Evolutionary conservation across 2,888 invertebrate species (phyloP).

Genomic region (Herminia tarsipennalis): DNA sequence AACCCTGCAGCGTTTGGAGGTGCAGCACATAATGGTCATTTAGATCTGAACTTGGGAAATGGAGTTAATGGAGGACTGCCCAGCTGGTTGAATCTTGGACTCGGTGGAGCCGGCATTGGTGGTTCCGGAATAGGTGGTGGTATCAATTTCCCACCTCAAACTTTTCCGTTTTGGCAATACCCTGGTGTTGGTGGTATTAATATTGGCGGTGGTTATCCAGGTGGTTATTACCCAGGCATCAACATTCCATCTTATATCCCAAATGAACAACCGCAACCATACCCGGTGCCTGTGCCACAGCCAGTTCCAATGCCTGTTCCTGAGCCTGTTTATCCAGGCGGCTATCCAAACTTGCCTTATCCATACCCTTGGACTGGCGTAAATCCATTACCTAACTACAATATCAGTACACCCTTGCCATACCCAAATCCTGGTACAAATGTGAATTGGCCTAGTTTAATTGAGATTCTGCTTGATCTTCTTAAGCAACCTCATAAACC

Average conservation of each 20-base stretch:
- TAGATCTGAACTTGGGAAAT: not conserved
- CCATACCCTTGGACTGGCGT: not conserved
- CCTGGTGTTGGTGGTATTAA: too few species aligned
- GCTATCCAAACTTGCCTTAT: not conserved
- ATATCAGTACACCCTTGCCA: too few species aligned
- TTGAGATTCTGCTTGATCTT: too few species aligned
- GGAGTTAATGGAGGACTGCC: not conserved
- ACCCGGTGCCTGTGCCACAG: not conserved
- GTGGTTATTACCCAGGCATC: too few species aligned
- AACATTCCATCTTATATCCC: not conserved
- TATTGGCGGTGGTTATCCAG: too few species aligned
- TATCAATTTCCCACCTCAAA: not conserved
- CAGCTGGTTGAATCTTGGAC: not conserved
- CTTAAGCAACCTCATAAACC: too few species aligned
- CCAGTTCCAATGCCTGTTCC: not conserved
- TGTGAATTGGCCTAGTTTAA: not conserved
- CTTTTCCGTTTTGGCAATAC: too few species aligned
- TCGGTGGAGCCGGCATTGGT: not conserved
- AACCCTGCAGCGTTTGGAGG: slow-evolving; percentile 12
- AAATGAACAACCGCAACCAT: not conserved
- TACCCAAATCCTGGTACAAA: not conserved
- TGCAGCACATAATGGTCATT: not conserved
- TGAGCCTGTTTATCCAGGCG: not conserved
- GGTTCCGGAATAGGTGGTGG: too few species aligned
- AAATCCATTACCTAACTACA: too few species aligned